phyloP scores from a whole-genome alignment of 2,797 vertebrate genomes.

The Bradypodion ventrale region DNA sequence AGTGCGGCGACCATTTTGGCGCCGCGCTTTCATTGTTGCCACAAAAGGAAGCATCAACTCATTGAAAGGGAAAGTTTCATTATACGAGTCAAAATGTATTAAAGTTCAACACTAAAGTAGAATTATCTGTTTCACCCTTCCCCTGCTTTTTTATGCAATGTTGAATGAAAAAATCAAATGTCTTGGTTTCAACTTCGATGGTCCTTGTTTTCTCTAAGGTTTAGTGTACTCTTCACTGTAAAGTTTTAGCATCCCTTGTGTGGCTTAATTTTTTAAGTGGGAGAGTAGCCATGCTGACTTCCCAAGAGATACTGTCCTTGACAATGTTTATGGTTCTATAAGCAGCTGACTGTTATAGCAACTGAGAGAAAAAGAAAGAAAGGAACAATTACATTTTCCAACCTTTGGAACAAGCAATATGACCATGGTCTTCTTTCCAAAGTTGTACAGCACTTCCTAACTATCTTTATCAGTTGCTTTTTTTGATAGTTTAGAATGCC shows the following conservation, averaged over 20 bases:
- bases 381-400: conserved; percentile 49
- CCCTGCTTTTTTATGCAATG: neutral
- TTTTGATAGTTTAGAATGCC: neutral
- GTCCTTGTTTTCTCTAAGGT: conserved; percentile 47
- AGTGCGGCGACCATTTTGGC: too few relatives aligned
- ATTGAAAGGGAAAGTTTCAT: neutral
- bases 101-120: conserved; percentile 36
- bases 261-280: conserved; percentile 62
- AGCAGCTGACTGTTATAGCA: conserved; percentile 62
- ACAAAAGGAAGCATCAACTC: neutral
- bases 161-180: conserved; percentile 19
- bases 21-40: too few relatives aligned
- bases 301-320: conserved; percentile 44
- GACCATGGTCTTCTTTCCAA: conserved; percentile 31
- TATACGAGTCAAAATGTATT: neutral
- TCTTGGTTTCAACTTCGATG: conserved; percentile 46
- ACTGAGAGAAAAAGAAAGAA: conserved; percentile 45
- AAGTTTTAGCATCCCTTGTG: conserved; percentile 57
- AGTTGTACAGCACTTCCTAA: conserved; percentile 25
- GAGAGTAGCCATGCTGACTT: conserved; percentile 47
- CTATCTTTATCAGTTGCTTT: conserved; percentile 13
- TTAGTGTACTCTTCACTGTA: conserved; percentile 42
- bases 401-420: conserved; percentile 39
- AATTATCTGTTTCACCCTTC: conserved; percentile 23
- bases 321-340: conserved; percentile 59